phyloP scores from a whole-genome alignment of 2,113 vertebrate species.

The Aegithalos caudatus region DNA sequence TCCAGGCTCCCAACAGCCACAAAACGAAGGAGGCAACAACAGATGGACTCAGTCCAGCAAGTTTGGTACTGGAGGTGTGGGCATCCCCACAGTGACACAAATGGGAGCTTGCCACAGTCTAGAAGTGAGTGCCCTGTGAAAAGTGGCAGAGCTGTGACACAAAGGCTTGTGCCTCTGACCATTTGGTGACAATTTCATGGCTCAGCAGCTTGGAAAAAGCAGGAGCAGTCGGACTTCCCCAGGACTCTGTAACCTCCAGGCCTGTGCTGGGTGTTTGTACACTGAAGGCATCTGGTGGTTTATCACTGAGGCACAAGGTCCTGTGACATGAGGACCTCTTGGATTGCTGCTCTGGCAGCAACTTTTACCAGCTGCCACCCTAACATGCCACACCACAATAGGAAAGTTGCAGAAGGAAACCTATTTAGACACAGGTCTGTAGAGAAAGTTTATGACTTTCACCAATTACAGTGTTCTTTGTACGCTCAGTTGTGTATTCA shows the following conservation, averaged over 20 bases:
- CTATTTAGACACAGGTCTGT: neutral
- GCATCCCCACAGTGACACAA: neutral
- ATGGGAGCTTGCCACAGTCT: neutral
- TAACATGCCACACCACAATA: neutral
- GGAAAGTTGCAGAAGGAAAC: neutral
- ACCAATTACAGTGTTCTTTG: neutral
- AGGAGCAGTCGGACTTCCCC: neutral
- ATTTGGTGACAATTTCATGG: neutral
- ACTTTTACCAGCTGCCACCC: neutral
- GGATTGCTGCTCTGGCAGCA: neutral
- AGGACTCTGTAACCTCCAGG: neutral
- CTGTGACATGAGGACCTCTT: neutral
- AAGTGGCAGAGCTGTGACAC: neutral
- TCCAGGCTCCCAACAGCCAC: neutral
- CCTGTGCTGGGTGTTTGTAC: neutral
- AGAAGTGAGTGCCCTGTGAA: neutral
- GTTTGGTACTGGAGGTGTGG: neutral
- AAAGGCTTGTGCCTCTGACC: neutral
- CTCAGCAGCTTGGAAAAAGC: neutral
- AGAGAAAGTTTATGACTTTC: neutral
- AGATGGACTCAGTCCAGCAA: neutral
- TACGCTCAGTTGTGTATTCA: neutral
- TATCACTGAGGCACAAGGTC: neutral
- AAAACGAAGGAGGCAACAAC: neutral
- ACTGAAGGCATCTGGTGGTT: neutral